Evolutionary conservation across 2,113 vertebrate species (phyloP), one percentile per base, ranked within the genome.

Genomic region (Dolichallabes microphthalmus): DNA sequence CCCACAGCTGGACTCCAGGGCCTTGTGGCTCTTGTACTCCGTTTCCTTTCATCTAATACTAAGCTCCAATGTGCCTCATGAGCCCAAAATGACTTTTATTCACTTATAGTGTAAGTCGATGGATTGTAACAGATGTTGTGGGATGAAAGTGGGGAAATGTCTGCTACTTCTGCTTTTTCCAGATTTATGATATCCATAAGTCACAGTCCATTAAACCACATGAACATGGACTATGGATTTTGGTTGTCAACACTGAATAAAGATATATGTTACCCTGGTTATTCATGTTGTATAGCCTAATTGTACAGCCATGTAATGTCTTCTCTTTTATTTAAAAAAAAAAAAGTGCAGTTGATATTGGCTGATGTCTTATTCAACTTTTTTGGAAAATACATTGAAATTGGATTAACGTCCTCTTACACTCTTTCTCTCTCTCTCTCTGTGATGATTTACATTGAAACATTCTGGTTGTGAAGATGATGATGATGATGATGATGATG

Each of bases 41-140:
- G 22, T 76, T 84, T 84, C 50, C 53, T 30, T 78, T 58, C 30
- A 4, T 35, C 55, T 22, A 60, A 19, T 55, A 58, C 55, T 78
- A 78, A 78, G 27, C 55, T 73, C 22, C 75, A 32, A 53, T 25
- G 55, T 61, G 64, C 58, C 57, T 74, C 85, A 35, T 35, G 85
- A 74, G 57, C 39, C 35, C 27, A 19, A 39, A 13, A 27, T 64
- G 32, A 73, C 30, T 55, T 64, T 82, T 66, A 82, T 74, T 80
- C 77, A 13, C 15, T 50, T 85, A 6, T 74, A 61, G 60, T 85
- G 53, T 7, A 71, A 60, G 27, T 14, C 22, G 39, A 20, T 80
- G 76, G 63, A 32, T 85, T 82, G 80, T 30, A 82, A 82, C 80
- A 55, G 50, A 61, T 85, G 75, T 22, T 85, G 27, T 80, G 17